Base-by-base conservation (phyloP, 2,113 vertebrate species). In the Gobius niger region DNA sequence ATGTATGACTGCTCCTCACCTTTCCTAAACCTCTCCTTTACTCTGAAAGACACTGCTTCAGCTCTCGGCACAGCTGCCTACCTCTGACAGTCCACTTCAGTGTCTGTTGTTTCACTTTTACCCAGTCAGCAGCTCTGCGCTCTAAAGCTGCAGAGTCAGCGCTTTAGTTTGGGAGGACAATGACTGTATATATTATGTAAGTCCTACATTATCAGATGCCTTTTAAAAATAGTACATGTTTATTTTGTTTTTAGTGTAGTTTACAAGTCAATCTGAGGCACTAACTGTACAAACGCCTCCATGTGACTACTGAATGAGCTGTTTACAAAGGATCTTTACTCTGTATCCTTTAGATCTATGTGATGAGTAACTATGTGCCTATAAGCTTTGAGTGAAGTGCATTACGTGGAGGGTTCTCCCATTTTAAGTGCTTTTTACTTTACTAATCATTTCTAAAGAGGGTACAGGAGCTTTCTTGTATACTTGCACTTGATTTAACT, bases 341-440 rank as follows among this genome's bases (percentile, higher is more conserved):
- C 60, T 69, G 57, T 63, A 63, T 79, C 67, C 63, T 65, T 42
- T 56, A 68, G 80, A 83, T 71, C 70, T 69, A 41, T 62, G 70
- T 80, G 78, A 87, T 65, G 7, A 80, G 82, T 73, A 75, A 59
- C 72, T 54, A 76, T 80, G 88, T 90, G 88, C 90, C 90, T 90
- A 80, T 77, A 83, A 74, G 82, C 78, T 77, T 85, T 75, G 78
- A 85, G 77, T 81, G 68, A 89, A 89, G 89, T 89, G 89, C 89
- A 88, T 90, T 89, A 77, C 19, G 76, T 44, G 83, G 85, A 84
- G 86, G 44, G 68, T 76, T 67, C 77, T 85, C 79, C 83, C 53
- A 65, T 82, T 87, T 85, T 82, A 88, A 87, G 83, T 87, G 89
- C 76, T 86, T 89, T 80, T 73, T 67, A 72, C n/a, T 73, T 84